Base-by-base conservation (phyloP, 2,888 invertebrate species). In the Drosophila silvestris region DNA sequence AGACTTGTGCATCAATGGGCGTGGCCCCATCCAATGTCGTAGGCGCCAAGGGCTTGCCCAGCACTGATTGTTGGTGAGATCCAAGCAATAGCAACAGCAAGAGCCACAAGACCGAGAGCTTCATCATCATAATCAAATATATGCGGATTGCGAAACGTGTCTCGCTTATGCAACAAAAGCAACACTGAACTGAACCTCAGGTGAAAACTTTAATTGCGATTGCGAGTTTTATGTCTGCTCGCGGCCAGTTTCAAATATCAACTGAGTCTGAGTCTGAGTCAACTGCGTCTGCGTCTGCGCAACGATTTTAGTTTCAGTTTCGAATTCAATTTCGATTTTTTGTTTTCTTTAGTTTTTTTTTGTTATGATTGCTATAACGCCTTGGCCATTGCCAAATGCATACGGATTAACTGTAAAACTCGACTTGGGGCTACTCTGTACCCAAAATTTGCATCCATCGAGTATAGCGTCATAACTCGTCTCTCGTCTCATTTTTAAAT, bases 21-120 rank as follows among this genome's bases (percentile, higher is more conserved):
- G 91, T 90, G 69, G 86, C 91, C 1, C 91, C 91, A 33, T 87
- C 86, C 16, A 72, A 35, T 1, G 86, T 90, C 26, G 86, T 74
- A 6, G 91, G 91, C 9, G 86, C 89, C 3, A 87, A 41, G 7
- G 86, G 86, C 30, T 68, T 28, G 28, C 66, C 70, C 51, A 65
- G 35, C 7, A 56, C 19, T 30, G 62, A 33, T 14, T 50, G 69
- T 30, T 68, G 54, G 41, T 70, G 32, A 9, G 1, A 26, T 9
- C 26, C 26, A 16, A 47, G 2, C 16, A 47, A 5, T 4, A 47
- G 22, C 22, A 47, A 26, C 10, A 53, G 10, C 54, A n/a, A 54
- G 9, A 35, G 22, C 54, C 57, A 22, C 22, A 62, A 54, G 14
- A 63, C 37, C 56, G 19, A 33, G 5, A 62, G 12, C 65, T 22